Conservation (phyloP, 2,888 invertebrate genomes). For the Sarcophaga variegata region DNA sequence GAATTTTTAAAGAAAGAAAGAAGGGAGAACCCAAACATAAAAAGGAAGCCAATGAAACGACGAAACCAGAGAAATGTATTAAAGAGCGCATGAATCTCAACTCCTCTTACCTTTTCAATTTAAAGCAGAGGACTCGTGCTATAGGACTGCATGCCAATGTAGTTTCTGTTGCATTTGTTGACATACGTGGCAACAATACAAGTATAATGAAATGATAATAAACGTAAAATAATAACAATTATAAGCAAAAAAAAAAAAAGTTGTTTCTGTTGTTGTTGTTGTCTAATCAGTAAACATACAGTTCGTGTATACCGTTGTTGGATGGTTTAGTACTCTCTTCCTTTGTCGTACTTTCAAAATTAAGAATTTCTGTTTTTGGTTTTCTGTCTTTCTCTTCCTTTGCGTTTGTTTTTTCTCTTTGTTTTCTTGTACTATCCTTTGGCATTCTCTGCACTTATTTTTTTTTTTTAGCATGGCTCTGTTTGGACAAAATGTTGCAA, state of each 20-base stretch:
- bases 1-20: neutral
- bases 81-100: neutral
- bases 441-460: neutral
- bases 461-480: neutral
- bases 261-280: neutral
- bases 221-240: neutral
- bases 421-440: neutral
- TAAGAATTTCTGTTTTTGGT: neutral
- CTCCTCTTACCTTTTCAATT: neutral
- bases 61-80: neutral
- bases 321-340: too few species aligned
- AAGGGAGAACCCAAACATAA: neutral
- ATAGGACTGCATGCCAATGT: neutral
- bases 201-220: neutral
- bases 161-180: neutral
- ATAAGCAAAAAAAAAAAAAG: neutral
- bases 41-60: neutral
- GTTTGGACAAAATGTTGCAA: neutral
- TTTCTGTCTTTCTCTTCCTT: neutral
- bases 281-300: too few species aligned
- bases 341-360: neutral
- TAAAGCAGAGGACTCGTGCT: neutral
- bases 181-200: neutral
- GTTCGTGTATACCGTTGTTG: too few species aligned
- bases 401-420: neutral